Base-by-base conservation (phyloP, 2,888 invertebrate genomes). In the Aelia acuminata region DNA sequence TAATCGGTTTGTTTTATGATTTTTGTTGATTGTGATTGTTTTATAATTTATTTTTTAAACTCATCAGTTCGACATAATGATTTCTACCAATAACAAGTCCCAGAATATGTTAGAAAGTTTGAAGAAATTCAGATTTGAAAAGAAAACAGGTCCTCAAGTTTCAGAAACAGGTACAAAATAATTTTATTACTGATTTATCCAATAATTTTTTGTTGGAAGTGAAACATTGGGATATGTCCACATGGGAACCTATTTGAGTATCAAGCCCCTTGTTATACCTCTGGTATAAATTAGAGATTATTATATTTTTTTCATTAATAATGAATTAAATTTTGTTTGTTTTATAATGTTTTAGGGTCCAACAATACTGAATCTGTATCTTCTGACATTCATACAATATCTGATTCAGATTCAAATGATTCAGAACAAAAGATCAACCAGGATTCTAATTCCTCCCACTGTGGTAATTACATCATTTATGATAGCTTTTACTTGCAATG, bases 121-220 rank as follows among this genome's bases (percentile, higher is more conserved):
- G 91, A 93, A 95, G 91, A 95, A 94, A 92, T 96, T 95, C 92
- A 94, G 95, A 91, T 95, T 95, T 92, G 95, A 95, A 92, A 95
- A 94, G 92, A 95, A 94, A 93, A 93, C 92, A 88, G 53, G 90
- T 90, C 88, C 91, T 13, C 26, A 75, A 48, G 48, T 26, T 43
- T 70, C 53, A 50, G 50, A 47, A 22, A 26, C 31, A 86, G 86
- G 86, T 86, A 86, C 3, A 20, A 26, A 50, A 53, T 63, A 18
- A 20, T 0, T 7, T 22, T 43, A 80, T 80, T n/a, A 80, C 8
- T 43, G 22, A n/a, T n/a, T n/a, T n/a, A n/a, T n/a, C n/a, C n/a
- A n/a, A n/a, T n/a, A n/a, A 22, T 80, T 43, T 80, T 2, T 39
- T 22, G 13, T 22, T 80, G 5, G 22, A 43, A n/a, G 39, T 43